Evolutionary conservation across 1,140 invertebrate genomes (phyloP), one percentile per base, ranked within the genome.

Genomic region (Cotesia chilonis): DNA sequence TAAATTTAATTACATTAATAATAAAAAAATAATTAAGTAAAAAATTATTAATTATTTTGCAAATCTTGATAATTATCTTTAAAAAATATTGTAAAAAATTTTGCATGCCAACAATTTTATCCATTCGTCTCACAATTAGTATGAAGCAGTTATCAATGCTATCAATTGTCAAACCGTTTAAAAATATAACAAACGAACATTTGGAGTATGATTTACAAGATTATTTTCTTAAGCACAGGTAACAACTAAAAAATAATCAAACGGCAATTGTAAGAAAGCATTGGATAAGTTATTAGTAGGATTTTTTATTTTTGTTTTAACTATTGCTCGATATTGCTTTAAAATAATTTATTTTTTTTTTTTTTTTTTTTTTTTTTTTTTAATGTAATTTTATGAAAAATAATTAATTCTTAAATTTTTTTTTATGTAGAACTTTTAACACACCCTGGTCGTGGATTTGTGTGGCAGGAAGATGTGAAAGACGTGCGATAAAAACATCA

Each of bases 391-490:
- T 12, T 61, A 36, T 28, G 7, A 20, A 7, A 4, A 36, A 9
- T 4, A 7, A 61, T 12, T 36, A 14, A 38, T 38, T 67, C 20
- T 38, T 37, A 20, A 51, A 71, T 72, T 75, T 65, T 75, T 65
- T 66, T 12, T 17, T 60, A 12, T 52, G 2, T 61, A 87, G 86
- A 51, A 79, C 78, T 3, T 86, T 87, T 65, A 80, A 85, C 38
- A 87, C 82, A 66, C 85, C 85, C 0, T 88, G 87, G 87, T 87
- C 87, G 4, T 88, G 87, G 87, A 79, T 80, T 0, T 88, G 87
- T 65, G 83, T 84, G 2, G 75, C 80, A 1, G 82, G 80, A 12
- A 76, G 82, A 61, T 88, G 87, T 75, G 84, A 86, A 59, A 83
- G 81, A 59, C 77, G 82, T 64, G 82, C 85, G 0, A 83, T 86